phyloP scores from a whole-genome alignment of 2,888 invertebrate genomes.

The Andrena marginata region DNA sequence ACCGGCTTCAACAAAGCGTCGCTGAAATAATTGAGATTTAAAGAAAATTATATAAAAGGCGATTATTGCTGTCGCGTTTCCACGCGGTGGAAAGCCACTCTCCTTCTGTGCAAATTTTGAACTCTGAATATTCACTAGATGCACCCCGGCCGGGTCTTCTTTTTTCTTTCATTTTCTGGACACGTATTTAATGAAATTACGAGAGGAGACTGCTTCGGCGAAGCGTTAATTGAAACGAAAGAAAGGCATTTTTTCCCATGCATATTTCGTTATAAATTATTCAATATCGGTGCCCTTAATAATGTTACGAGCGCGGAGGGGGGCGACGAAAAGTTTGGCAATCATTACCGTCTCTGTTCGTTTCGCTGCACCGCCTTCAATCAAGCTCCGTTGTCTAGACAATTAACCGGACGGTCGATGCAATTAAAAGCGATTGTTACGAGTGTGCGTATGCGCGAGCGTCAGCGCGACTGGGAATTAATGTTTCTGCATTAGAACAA shows the following conservation, averaged over 20 bases:
- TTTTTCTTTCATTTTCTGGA: not conserved
- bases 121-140: conserved; percentile 15
- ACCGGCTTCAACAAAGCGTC: conserved; percentile 1
- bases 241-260: conserved; percentile 35
- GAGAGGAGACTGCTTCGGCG: conserved; percentile 16
- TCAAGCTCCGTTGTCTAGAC: conserved; percentile 67
- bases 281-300: conserved; percentile 56
- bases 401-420: conserved; percentile 71
- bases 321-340: conserved; percentile 60
- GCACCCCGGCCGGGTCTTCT: not conserved
- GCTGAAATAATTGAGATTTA: not conserved
- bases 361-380: conserved; percentile 59
- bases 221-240: conserved; percentile 47
- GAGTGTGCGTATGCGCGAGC: conserved; percentile 17
- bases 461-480: conserved; percentile 57
- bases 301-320: conserved; percentile 41
- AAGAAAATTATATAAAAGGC: not conserved
- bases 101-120: conserved; percentile 17
- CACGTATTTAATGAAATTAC: conserved; percentile 31
- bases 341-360: conserved; percentile 63
- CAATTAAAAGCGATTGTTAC: conserved; percentile 73
- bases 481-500: conserved; percentile 59
- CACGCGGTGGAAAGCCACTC: not conserved
- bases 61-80: conserved; percentile 8
- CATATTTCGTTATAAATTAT: conserved; percentile 61